Percentiles rank a stretch among this genome's conserved stretches.
phyloP scores from a whole-genome alignment of 2,888 invertebrate genomes.

The Cetonia aurata region DNA sequence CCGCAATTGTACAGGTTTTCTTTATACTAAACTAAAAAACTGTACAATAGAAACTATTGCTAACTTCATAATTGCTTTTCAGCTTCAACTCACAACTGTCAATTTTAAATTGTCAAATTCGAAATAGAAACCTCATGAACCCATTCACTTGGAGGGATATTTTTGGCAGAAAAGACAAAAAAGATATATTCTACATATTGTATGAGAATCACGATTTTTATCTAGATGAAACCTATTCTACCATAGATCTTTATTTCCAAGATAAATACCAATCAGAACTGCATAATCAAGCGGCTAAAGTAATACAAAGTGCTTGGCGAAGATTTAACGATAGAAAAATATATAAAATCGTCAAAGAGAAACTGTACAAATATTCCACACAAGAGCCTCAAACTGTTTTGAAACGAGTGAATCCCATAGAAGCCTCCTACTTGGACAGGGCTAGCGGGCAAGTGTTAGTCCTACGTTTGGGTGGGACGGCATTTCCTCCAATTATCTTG shows the following conservation, averaged over 20 bases:
- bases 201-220: slow-evolving; percentile 52
- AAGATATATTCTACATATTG: slow-evolving; percentile 52
- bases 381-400: slow-evolving; percentile 51
- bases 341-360: slow-evolving; percentile 48
- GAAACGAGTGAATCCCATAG: slow-evolving; percentile 45
- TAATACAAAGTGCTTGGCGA: slow-evolving; percentile 52
- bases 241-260: neutral
- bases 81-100: neutral
- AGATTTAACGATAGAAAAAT: slow-evolving; percentile 47
- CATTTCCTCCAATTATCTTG: slow-evolving; percentile 58
- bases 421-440: slow-evolving; percentile 54
- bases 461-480: slow-evolving; percentile 55
- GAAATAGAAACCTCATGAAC: slow-evolving; percentile 4
- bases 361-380: slow-evolving; percentile 45
- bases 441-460: slow-evolving; percentile 50
- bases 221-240: slow-evolving; percentile 34
- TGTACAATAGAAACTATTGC: no score
- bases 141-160: neutral
- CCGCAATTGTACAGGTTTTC: no score
- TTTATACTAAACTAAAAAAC: no score
- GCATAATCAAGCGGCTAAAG: slow-evolving; percentile 43
- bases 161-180: slow-evolving; percentile 12
- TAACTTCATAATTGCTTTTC: no score
- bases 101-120: slow-evolving; percentile 15
- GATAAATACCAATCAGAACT: neutral